phyloP scores from a whole-genome alignment of 2,113 vertebrate genomes.

The Pachyramphus minor region DNA sequence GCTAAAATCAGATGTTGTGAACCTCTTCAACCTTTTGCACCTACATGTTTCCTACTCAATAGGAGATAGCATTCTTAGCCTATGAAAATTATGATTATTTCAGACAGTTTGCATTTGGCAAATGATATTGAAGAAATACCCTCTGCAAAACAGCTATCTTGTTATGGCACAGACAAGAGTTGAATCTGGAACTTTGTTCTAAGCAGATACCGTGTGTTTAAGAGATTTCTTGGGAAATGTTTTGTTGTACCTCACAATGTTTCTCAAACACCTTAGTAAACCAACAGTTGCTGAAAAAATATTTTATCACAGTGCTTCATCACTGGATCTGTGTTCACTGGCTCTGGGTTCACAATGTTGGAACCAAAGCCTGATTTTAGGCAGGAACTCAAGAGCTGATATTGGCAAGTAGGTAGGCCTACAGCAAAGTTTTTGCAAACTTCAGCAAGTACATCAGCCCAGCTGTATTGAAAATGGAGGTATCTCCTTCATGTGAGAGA shows the following conservation, averaged over 20 bases:
- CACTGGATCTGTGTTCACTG: neutral
- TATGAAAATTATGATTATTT: neutral
- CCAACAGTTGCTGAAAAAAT: neutral
- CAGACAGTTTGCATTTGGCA: neutral
- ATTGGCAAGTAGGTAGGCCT: neutral
- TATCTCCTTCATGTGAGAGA: neutral
- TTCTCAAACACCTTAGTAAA: neutral
- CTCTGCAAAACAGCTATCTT: neutral
- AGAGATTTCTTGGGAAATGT: neutral
- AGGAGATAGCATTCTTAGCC: neutral
- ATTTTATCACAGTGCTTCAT: neutral
- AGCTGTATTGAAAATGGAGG: neutral
- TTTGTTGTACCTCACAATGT: neutral
- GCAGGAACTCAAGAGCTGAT: neutral
- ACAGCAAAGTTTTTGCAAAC: neutral
- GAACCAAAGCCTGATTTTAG: neutral
- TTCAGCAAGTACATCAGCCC: neutral
- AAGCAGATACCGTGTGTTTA: neutral
- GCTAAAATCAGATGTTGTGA: neutral
- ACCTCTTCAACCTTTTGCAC: neutral
- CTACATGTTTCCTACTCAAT: neutral
- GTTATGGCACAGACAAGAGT: neutral
- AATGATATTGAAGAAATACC: neutral
- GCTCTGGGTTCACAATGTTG: neutral
- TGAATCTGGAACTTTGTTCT: neutral